A percentile compares a stretch with the other conserved stretches of the same genome.
Evolutionary conservation across 2,888 invertebrate genomes (phyloP).

Genomic region (Tetramorium bicarinatum): DNA sequence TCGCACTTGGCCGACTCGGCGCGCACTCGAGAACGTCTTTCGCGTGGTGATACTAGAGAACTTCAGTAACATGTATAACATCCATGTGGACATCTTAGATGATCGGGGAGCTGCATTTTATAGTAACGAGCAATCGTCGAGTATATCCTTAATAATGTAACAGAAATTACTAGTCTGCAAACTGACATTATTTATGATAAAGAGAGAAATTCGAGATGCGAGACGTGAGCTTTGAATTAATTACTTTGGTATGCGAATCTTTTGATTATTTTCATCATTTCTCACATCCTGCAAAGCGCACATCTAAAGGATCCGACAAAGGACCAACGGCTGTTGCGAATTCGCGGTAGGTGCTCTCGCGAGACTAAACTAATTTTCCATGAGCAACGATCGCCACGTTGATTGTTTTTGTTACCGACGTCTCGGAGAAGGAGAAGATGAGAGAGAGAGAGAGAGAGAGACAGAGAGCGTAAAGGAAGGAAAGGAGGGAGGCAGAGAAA

Average conservation of each 20-base stretch:
- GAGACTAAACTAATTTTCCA: constrained; percentile 81
- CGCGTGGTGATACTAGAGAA: background rate
- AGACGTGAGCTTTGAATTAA: background rate
- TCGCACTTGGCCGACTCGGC: constrained; percentile 28
- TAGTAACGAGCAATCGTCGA: background rate
- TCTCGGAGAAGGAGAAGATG: constrained; percentile 52
- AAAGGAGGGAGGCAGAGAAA: constrained; percentile 65
- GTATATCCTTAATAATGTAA: background rate
- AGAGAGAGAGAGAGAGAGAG: constrained; percentile 62
- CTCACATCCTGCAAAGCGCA: background rate
- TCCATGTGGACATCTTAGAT: background rate
- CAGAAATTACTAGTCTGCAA: background rate
- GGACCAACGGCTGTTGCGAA: constrained; percentile 13
- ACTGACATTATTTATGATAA: background rate
- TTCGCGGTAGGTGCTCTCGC: constrained; percentile 65
- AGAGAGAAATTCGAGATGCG: background rate
- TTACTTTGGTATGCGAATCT: background rate
- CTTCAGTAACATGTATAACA: background rate
- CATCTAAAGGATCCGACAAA: background rate
- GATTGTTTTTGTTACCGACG: constrained; percentile 73
- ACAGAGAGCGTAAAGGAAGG: constrained; percentile 56
- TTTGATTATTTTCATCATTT: constrained; percentile 20
- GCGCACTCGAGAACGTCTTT: constrained; percentile 24
- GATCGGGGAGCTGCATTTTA: constrained; percentile 6
- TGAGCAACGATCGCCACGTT: constrained; percentile 70